Base-by-base conservation (phyloP, 1,140 invertebrate species). In the Hermetia illucens region DNA sequence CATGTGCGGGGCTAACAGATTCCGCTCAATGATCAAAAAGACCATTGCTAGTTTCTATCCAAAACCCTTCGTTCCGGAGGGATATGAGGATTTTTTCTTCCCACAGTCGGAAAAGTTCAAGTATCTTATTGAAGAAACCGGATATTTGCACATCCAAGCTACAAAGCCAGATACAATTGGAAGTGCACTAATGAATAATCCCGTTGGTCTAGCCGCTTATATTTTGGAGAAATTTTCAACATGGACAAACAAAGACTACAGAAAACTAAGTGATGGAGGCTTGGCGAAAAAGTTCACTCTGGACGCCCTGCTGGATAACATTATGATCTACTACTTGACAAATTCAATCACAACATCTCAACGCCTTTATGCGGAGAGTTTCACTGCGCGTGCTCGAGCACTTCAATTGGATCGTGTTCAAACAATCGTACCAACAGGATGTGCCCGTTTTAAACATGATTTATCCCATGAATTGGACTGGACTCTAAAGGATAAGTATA, bases 131-230 rank as follows among this genome's bases (percentile, higher is more conserved):
- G 64, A 74, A 48, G 86, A 91, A 61, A 58, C 58, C 24, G 90
- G 87, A 5, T 93, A 93, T 47, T 51, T 83, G 36, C 82, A 89
- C 53, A 48, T 93, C 22, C 89, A 94, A 60, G 68, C 82, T 1
- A 89, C 85, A 0, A 92, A 91, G 58, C 90, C 90, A 8, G 88
- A 94, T 52, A 94, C 90, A 9, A 63, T 93, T 39, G 77, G 77
- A 19, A 63, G 69, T 4, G 73, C 67, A 0, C 47, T 82, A 21
- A 58, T 62, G 5, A 70, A 77, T 34, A 77, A 77, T 9, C 86
- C 86, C 1, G 66, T 71, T 1, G 83, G 80, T 0, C 51, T 90
- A 18, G 82, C 85, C 5, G 80, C 74, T 5, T 91, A 90, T 46
- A 75, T 89, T 16, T 68, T 90, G 6, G 88, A 93, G 53, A 91